Percentiles rank a stretch among this genome's conserved stretches.
Conservation (phyloP, 1,140 invertebrate species). For the Diploscapter pachys region DNA sequence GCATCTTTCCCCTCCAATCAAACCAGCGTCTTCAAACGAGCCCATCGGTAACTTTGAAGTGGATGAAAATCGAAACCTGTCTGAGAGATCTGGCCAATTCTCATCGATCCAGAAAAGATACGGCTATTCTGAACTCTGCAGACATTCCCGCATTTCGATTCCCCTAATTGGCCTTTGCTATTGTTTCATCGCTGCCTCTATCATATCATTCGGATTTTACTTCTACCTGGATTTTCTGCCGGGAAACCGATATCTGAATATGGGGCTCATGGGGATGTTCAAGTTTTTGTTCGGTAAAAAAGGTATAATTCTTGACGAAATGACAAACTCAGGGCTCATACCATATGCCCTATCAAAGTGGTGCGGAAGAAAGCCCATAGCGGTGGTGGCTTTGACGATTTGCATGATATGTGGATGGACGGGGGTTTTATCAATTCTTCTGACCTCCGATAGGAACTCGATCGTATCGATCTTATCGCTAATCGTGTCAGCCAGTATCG, state of each 20-base stretch:
- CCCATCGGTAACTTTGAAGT: slow-evolving; percentile 8
- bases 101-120: slow-evolving; percentile 5
- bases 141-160: slow-evolving; percentile 3
- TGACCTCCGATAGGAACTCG: slow-evolving; percentile 13
- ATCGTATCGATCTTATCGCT: slow-evolving; percentile 9
- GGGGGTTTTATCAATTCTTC: slow-evolving; percentile 6
- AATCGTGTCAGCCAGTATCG: slow-evolving; percentile 21
- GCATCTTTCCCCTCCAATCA: slow-evolving; percentile 3
- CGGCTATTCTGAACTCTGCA: slow-evolving; percentile 13
- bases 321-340: slow-evolving; percentile 14
- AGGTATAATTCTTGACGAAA: slow-evolving; percentile 2
- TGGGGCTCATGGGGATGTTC: slow-evolving; percentile 44
- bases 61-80: slow-evolving; percentile 6
- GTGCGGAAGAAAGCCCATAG: slow-evolving; percentile 23
- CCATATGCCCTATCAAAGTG: slow-evolving; percentile 26
- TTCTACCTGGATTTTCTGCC: slow-evolving; percentile 50
- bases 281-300: slow-evolving; percentile 19
- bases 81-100: slow-evolving; percentile 1
- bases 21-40: background rate
- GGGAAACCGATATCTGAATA: slow-evolving; percentile 49
- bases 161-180: slow-evolving; percentile 45
- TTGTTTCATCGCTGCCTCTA: slow-evolving; percentile 48
- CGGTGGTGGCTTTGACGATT: slow-evolving; percentile 10
- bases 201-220: slow-evolving; percentile 56
- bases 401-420: slow-evolving; percentile 25